Base-by-base conservation (phyloP, 2,113 vertebrate species). In the Rhabdornis inornatus region DNA sequence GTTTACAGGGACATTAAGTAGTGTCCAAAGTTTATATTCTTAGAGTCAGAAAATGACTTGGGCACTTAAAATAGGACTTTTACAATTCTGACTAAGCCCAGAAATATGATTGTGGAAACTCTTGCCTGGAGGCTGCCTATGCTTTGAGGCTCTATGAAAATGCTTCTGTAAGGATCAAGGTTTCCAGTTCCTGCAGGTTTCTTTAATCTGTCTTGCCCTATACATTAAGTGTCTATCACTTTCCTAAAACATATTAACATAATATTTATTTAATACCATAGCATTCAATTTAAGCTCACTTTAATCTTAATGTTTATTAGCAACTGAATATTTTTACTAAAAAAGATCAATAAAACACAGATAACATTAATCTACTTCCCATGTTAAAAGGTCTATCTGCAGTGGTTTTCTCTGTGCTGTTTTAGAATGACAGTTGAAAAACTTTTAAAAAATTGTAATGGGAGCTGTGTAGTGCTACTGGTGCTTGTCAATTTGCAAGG, bases 91-190 rank as follows among this genome's bases (percentile, higher is more conserved):
- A 40, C 22, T 79, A 56, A 69, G 9, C 9, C 45, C 35, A 74
- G 60, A 86, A 86, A 60, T 10, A 7, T 21, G 15, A 21, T 28
- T 15, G 7, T 60, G 37, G 52, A 74, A 89, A 8, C 47, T 56
- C 33, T 65, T 56, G 1, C 17, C 57, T 83, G 33, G 17, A 9
- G 21, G 33, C 31, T 82, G 31, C 25, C 30, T 66, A 4, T 45
- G 15, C 24, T 30, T 82, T 6, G 3, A 35, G 14, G 9, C 6
- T 21, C 22, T 45, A 79, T 3, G 17, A 27, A 55, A 31, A 50
- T 17, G 4, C 25, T 15, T 64, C 28, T 65, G 22, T 21, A 45
- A 74, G 8, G 0, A 0, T 20, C 55, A 49, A 39, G 4, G 3
- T 64, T 88, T 68, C 33, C 39, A n/a, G 4, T 31, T 70, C 45